Evolutionary conservation across 1,140 invertebrate species (phyloP), one percentile per base, ranked within the genome.

Genomic region (Argopecten irradians): DNA sequence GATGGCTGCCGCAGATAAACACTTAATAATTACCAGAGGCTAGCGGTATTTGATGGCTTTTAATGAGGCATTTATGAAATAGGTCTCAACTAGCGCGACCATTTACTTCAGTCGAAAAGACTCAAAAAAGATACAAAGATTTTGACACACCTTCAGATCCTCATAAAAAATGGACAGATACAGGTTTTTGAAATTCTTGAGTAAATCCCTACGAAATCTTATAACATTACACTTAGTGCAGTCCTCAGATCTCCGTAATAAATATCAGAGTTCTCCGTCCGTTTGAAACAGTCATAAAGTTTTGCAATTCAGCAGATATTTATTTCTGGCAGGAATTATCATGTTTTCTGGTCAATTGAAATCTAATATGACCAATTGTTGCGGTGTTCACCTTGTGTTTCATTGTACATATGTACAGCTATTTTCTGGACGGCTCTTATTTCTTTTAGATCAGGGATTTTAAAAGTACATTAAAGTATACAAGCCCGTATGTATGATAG

Each of bases 61-160:
- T 71, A 71, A 71, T 71, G 55, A 71, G 55, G 16, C 55, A 71
- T 71, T 71, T 71, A 71, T 71, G n/a, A 71, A 28, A 71, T 71
- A 71, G 22, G 55, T 22, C n/a, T 71, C n/a, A n/a, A 71, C 55
- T 71, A 28, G 22, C n/a, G 5, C 16, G 55, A 71, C 55, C 22
- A 71, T 71, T 71, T 71, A 71, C n/a, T 28, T 71, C 55, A 71
- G 55, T 71, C 28, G 55, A 71, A 71, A 71, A 71, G 55, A 71
- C 55, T 71, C 55, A 71, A 28, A 71, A 71, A 71, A 71, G 55
- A 71, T 71, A 71, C 55, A 71, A 71, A 71, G 22, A 71, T 28
- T 71, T 71, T 71, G 55, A 71, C 55, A 71, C 55, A 71, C 55
- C 55, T 71, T 71, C 55, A 71, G 55, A 71, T 71, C 55, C 55